Base-by-base conservation (phyloP, 2,113 vertebrate genomes). In the Istiophorus platypterus region DNA sequence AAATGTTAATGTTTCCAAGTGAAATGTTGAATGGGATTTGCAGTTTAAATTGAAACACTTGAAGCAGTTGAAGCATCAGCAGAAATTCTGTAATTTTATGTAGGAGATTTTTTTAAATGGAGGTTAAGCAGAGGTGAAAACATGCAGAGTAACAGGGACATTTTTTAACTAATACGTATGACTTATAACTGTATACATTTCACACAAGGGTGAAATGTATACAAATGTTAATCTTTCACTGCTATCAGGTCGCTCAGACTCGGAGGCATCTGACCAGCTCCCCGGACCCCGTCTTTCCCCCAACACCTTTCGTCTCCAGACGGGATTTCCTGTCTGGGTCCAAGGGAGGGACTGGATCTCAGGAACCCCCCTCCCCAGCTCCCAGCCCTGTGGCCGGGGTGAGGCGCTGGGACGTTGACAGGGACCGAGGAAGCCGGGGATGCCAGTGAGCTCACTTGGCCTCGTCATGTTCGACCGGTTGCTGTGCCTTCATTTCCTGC, bases 281-380 rank as follows among this genome's bases (percentile, higher is more conserved):
- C 66, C 69, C 47, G 10, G 4, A 47, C 75, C 27, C 75, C 27
- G 26, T 27, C 39, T 63, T 24, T 49, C 63, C 42, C 29, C 5
- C 2, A 7, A 12, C 27, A 67, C 68, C 78, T 73, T 73, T 72
- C n/a, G 45, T 85, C 80, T 89, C 68, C 72, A 80, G 78, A 88
- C 66, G 14, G 78, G 88, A 90, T 79, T 79, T 92, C 76, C 89
- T 91, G 86, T 86, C 84, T 80, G 78, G 37, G 63, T 80, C 72
- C 70, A 65, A 72, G 0, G 76, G 67, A 18, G 59, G 85, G 57
- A 24, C 71, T 29, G 0, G 17, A 17, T 73, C 39, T 63, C 41
- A 67, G 2, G 37, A 84, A 20, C 14, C 22, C 13, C 14, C 22
- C 13, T 51, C 39, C 6, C 29, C 20, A 26, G 22, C 6, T 78